These are phyloP conservation scores for Tetragnatha montana DNA, from an alignment of 2,888 invertebrate species.

Conservation along the genomic window DNA sequence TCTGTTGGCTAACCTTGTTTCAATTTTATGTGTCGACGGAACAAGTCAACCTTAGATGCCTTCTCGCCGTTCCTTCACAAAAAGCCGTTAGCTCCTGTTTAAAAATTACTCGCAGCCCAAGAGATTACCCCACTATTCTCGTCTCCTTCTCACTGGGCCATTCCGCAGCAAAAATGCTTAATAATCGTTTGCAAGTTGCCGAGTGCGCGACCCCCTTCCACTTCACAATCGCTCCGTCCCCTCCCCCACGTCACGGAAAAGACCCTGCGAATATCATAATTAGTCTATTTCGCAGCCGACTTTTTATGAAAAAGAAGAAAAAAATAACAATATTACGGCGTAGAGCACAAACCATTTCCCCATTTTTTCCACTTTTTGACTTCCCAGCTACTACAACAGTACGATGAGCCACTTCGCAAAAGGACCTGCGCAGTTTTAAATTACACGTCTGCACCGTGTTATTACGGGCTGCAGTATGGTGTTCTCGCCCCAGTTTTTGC, in stretches of 20 bases:
- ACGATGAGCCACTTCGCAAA: conserved; percentile 52
- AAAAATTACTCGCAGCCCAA: conserved; percentile 24
- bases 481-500: conserved; percentile 28
- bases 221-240: conserved; percentile 21
- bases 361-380: conserved; percentile 45
- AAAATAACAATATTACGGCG: conserved; percentile 27
- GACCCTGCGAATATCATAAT: conserved; percentile 43
- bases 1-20: no score
- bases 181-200: conserved; percentile 37
- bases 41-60: no score
- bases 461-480: conserved; percentile 62
- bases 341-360: conserved; percentile 30
- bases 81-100: not conserved
- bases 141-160: not conserved
- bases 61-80: not conserved
- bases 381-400: conserved; percentile 20
- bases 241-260: not conserved
- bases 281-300: conserved; percentile 34
- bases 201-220: conserved; percentile 1
- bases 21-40: no score
- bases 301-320: conserved; percentile 3
- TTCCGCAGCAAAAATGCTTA: conserved; percentile 24
- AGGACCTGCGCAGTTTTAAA: conserved; percentile 47
- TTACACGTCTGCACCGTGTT: conserved; percentile 65
- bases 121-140: conserved; percentile 4